phyloP scores from a whole-genome alignment of 2,797 vertebrate genomes.

The Lepidocolaptes lacrymiger region DNA sequence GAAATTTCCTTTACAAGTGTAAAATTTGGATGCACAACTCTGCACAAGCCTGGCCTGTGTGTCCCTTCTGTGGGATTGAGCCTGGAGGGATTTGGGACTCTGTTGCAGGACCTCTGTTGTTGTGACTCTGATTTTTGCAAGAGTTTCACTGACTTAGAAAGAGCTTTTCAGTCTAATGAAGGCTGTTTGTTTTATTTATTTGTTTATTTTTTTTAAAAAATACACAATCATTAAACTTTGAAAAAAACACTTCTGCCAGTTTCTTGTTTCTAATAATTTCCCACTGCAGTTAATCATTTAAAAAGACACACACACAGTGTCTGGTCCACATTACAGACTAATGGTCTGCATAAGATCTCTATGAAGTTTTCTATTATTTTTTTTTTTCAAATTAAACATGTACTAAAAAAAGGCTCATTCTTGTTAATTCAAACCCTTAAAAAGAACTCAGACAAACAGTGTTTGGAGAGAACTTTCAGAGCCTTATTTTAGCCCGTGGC shows the following conservation, averaged over 20 bases:
- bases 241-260: not conserved
- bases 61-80: fast-evolving
- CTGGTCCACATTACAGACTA: constrained; percentile 14
- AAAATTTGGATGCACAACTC: not conserved
- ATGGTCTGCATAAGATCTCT: not conserved
- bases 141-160: not conserved
- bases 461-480: constrained; percentile 4
- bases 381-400: not conserved
- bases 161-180: not conserved
- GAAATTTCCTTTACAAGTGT: not conserved
- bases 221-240: not conserved
- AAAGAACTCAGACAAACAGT: not conserved
- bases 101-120: too few relatives aligned
- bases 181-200: not conserved
- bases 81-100: too few relatives aligned
- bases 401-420: constrained; percentile 6
- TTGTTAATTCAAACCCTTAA: not conserved
- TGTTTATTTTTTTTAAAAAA: too few relatives aligned
- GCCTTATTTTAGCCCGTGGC: not conserved
- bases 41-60: too few relatives aligned
- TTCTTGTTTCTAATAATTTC: not conserved
- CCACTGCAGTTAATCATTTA: not conserved
- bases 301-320: not conserved
- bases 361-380: not conserved
- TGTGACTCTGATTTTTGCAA: not conserved